These are phyloP conservation scores for Calephelis nemesis DNA, from an alignment of 1,140 invertebrate genomes.

Conservation along the genomic window DNA sequence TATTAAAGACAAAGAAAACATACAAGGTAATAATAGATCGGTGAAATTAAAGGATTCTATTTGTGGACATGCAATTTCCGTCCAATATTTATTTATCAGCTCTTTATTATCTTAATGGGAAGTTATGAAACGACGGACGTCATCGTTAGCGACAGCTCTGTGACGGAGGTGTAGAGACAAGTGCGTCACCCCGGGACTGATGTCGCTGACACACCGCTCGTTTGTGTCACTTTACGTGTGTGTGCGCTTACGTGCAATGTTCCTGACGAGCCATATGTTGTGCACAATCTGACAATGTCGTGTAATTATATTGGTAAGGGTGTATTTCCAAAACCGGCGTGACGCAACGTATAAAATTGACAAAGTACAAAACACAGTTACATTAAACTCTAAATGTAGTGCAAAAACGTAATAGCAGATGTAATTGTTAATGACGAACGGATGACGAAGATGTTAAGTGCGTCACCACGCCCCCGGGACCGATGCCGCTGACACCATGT, in stretches of 20 bases:
- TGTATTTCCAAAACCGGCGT: background rate
- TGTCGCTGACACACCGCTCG: slow-evolving; percentile 30
- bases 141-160: slow-evolving; percentile 39
- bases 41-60: slow-evolving; percentile 42
- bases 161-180: slow-evolving; percentile 33
- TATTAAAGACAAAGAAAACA: too few species aligned
- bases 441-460: too few species aligned
- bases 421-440: too few species aligned
- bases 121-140: slow-evolving; percentile 54
- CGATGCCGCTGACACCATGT: too few species aligned
- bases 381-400: too few species aligned
- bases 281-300: background rate
- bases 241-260: slow-evolving; percentile 26
- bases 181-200: slow-evolving; percentile 37
- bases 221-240: slow-evolving; percentile 36
- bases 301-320: background rate
- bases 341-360: too few species aligned
- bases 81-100: slow-evolving; percentile 49
- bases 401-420: too few species aligned
- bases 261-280: background rate
- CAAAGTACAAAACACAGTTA: background rate
- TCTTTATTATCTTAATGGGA: slow-evolving; percentile 56
- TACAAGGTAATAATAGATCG: too few species aligned
- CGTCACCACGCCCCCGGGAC: too few species aligned
- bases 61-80: slow-evolving; percentile 33